Evolutionary conservation across 2,797 vertebrate genomes (phyloP).

Genomic region (Microtus agrestis): DNA sequence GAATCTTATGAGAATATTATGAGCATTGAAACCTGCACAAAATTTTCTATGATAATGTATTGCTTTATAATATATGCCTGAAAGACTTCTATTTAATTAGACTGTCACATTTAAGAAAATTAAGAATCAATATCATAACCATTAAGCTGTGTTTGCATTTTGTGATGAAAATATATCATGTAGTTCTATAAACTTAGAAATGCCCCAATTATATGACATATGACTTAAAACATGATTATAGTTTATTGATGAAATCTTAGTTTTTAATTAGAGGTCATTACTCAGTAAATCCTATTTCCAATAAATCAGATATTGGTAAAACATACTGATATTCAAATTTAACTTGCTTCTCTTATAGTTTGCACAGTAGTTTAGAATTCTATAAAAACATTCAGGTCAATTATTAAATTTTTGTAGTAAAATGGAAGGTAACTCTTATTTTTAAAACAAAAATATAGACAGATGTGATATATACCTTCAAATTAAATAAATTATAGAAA

Average conservation of each 20-base stretch:
- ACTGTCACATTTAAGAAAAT: conserved; percentile 18
- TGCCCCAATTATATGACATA: background rate
- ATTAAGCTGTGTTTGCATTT: background rate
- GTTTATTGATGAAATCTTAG: background rate
- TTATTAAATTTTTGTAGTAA: background rate
- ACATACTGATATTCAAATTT: background rate
- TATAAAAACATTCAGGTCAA: background rate
- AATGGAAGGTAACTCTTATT: background rate
- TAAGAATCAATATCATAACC: conserved; percentile 40
- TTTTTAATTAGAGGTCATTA: background rate
- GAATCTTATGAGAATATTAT: conserved; percentile 2
- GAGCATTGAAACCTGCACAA: conserved; percentile 26
- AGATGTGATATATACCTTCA: background rate
- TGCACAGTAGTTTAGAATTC: background rate
- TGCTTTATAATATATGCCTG: background rate
- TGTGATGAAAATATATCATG: background rate
- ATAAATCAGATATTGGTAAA: background rate
- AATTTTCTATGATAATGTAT: conserved; percentile 27
- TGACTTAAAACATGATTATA: background rate
- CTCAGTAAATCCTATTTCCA: background rate
- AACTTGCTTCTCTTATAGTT: background rate
- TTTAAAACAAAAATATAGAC: background rate
- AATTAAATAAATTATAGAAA: background rate
- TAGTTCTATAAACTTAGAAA: background rate
- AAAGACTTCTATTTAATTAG: conserved; percentile 51